phyloP scores from a whole-genome alignment of 2,888 invertebrate genomes.

The Tipula lateralis region DNA sequence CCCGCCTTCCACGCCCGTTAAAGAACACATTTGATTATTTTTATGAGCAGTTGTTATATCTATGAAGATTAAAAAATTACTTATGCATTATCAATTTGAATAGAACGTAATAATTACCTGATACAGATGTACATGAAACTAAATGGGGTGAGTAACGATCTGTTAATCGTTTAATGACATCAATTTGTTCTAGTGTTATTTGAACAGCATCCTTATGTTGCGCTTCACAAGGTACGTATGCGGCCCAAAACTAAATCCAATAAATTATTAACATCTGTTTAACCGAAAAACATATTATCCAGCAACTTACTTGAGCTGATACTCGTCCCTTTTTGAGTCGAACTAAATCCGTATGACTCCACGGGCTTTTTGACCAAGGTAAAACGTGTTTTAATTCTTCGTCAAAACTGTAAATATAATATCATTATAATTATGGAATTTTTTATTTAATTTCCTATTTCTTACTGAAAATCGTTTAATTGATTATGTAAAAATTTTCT shows the following conservation, averaged over 20 bases:
- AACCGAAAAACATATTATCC: not conserved
- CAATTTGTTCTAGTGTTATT: constrained; percentile 66
- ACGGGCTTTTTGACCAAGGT: constrained; percentile 67
- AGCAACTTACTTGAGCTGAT: constrained; percentile 66
- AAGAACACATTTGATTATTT: constrained; percentile 61
- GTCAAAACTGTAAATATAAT: constrained; percentile 63
- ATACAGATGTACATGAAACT: constrained; percentile 60
- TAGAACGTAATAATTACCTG: constrained; percentile 51
- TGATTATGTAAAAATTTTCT: constrained; percentile 84
- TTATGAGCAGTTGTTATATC: constrained; percentile 63
- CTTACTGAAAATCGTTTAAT: constrained; percentile 72
- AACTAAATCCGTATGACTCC: constrained; percentile 76
- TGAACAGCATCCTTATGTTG: constrained; percentile 68
- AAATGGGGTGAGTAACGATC: constrained; percentile 61
- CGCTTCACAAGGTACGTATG: constrained; percentile 64
- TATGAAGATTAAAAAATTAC: constrained; percentile 39
- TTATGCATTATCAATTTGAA: no score
- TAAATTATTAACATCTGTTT: not conserved
- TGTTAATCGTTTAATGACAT: constrained; percentile 65
- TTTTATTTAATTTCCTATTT: not conserved
- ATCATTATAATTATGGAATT: not conserved
- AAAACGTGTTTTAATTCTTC: constrained; percentile 63
- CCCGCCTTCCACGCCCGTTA: constrained; percentile 71
- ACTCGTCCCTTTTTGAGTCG: constrained; percentile 68
- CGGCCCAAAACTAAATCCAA: constrained; percentile 63